Percentiles rank a stretch among this genome's conserved stretches.
Conservation (phyloP, 2,113 vertebrate species). For the Pseudopodoces humilis region DNA sequence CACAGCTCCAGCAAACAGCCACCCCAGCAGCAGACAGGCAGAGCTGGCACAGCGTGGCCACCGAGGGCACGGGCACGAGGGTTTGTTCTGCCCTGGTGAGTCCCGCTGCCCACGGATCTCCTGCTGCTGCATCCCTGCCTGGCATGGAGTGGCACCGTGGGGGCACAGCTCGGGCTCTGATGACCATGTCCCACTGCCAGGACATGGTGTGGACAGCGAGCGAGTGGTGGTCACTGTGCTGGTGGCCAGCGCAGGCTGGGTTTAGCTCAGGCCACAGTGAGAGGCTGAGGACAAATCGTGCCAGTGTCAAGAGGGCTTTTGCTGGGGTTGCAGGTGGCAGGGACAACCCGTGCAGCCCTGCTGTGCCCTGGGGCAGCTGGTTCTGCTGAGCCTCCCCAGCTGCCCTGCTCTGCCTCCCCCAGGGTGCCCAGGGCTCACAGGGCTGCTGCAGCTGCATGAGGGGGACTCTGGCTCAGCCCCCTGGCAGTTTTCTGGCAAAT, state of each 20-base stretch:
- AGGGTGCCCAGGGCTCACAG: accelerated
- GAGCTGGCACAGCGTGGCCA: neutral
- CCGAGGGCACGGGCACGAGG: accelerated
- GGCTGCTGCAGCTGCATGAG: neutral
- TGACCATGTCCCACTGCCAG: accelerated
- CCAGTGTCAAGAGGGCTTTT: neutral
- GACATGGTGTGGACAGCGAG: accelerated
- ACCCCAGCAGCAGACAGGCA: neutral
- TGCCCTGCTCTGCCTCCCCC: neutral
- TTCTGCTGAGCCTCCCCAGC: neutral
- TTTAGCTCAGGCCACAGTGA: neutral
- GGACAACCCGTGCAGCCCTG: neutral
- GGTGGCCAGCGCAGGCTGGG: neutral
- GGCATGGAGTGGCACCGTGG: accelerated
- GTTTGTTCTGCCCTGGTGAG: neutral
- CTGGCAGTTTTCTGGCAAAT: neutral
- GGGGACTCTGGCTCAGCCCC: neutral
- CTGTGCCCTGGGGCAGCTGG: accelerated
- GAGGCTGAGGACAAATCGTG: neutral
- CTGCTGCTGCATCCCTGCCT: neutral
- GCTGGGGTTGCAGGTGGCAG: neutral
- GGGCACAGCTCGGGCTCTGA: accelerated
- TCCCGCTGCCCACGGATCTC: accelerated
- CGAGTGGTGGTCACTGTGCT: accelerated
- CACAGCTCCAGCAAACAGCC: neutral